Conservation (phyloP, 1,140 invertebrate genomes). For the Neodiprion virginianus region DNA sequence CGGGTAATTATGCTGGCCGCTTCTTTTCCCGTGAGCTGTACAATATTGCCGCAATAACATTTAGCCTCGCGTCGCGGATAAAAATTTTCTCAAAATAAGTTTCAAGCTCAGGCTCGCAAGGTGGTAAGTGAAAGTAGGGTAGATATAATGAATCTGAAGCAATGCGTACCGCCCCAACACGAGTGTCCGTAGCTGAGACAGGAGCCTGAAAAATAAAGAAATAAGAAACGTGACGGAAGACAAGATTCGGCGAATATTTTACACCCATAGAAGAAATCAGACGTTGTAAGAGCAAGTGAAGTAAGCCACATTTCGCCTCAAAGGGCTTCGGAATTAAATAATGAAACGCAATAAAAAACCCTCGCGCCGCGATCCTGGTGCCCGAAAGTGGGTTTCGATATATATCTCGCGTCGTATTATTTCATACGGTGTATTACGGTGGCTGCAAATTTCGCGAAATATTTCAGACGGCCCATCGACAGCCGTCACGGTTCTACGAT, state of each 20-base stretch:
- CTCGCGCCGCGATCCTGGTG: too few relatives aligned
- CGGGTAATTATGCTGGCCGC: conserved; percentile 30
- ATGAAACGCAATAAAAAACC: not conserved
- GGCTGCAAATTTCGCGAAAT: too few relatives aligned
- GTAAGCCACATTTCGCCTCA: not conserved
- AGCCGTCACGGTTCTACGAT: too few relatives aligned
- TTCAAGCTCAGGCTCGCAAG: not conserved
- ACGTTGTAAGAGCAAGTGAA: too few relatives aligned
- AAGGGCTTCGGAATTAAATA: not conserved
- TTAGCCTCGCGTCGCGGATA: not conserved
- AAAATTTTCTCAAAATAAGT: not conserved
- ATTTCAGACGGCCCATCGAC: too few relatives aligned
- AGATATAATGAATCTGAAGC: conserved; percentile 18
- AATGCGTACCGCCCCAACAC: conserved; percentile 67
- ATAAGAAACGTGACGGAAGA: not conserved
- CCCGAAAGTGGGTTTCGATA: too few relatives aligned
- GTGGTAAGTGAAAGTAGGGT: conserved; percentile 4
- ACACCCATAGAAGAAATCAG: too few relatives aligned
- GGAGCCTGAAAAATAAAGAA: conserved; percentile 62
- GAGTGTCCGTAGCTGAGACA: conserved; percentile 67
- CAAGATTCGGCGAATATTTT: not conserved
- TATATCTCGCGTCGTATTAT: too few relatives aligned
- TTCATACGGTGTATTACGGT: too few relatives aligned
- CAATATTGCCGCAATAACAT: conserved; percentile 24
- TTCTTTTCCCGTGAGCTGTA: conserved; percentile 67